Base-by-base conservation (phyloP, 2,113 vertebrate species). In the Cyprinodon brontotheroides region DNA sequence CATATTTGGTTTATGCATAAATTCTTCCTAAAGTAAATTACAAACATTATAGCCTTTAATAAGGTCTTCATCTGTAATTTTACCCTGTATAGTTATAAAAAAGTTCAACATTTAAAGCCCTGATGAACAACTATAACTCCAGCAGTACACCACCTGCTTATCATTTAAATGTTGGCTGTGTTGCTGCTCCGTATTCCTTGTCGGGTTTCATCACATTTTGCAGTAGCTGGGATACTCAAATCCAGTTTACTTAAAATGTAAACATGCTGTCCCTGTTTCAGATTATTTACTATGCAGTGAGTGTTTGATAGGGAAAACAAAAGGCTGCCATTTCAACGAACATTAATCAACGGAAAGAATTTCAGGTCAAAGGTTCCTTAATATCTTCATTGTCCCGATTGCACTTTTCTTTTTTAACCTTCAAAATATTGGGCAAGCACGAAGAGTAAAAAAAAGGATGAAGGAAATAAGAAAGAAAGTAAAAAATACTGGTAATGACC, bases 131-230 rank as follows among this genome's bases (percentile, higher is more conserved):
- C 20, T 39, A 38, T 29, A 77, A 22, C 10, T 75, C 62, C 37
- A 60, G 10, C 22, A 61, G 8, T 50, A 47, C 63, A 22, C 36
- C 10, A 74, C 29, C 1, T 82, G 78, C 29, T 13, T 22, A 11
- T 77, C 6, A 74, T 89, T 81, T 70, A 12, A 75, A 12, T 14
- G 40, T 38, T 84, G 72, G 64, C 63, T 59, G 17, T 11, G 13
- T 14, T 64, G 12, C 48, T 20, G 2, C 11, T 22, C 11, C n/a
- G 61, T 40, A 43, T 88, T 70, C 37, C 67, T 86, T 70, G 69
- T 2, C 14, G 36, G 64, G 62, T 72, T 68, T 57, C 17, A 9
- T 73, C 45, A 20, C 64, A 4, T 40, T 63, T 40, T 60, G 79
- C 70, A 68, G 48, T 75, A 65, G 48, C 1, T 38, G 39, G 75